A percentile compares a stretch with the other conserved stretches of the same genome.
Evolutionary conservation across 1,140 invertebrate species (phyloP).

Genomic region (Aplysia californica): DNA sequence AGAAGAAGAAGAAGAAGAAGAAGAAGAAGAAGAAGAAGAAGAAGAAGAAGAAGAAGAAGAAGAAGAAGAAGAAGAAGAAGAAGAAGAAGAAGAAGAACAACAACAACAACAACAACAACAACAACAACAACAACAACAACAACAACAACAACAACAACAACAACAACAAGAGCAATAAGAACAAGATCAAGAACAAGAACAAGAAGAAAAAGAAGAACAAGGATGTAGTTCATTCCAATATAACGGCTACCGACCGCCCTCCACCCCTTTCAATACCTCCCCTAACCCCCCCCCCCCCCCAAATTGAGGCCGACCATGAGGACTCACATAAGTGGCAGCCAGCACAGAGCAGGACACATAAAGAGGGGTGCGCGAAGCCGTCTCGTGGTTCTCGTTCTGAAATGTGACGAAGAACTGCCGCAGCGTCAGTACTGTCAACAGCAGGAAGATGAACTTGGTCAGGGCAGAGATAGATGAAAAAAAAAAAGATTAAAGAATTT

Average conservation of each 20-base stretch:
- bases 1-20: neutral
- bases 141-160: neutral
- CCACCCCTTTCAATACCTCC: neutral
- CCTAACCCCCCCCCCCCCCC: neutral
- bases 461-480: no score
- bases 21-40: neutral
- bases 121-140: neutral
- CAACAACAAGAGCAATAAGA: neutral
- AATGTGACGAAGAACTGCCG: neutral
- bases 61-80: neutral
- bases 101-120: neutral
- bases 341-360: neutral
- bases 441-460: slow-evolving; percentile 13
- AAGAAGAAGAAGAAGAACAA: neutral
- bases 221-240: no score
- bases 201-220: no score
- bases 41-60: neutral
- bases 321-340: slow-evolving; percentile 19
- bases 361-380: neutral
- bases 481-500: no score
- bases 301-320: no score
- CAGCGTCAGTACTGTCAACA: slow-evolving; percentile 1
- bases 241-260: neutral
- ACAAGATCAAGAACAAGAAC: neutral
- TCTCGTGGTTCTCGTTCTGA: neutral